Evolutionary conservation across 2,113 vertebrate species (phyloP), one percentile per base, ranked within the genome.

Genomic region (Hydrochoerus hydrochaeris): DNA sequence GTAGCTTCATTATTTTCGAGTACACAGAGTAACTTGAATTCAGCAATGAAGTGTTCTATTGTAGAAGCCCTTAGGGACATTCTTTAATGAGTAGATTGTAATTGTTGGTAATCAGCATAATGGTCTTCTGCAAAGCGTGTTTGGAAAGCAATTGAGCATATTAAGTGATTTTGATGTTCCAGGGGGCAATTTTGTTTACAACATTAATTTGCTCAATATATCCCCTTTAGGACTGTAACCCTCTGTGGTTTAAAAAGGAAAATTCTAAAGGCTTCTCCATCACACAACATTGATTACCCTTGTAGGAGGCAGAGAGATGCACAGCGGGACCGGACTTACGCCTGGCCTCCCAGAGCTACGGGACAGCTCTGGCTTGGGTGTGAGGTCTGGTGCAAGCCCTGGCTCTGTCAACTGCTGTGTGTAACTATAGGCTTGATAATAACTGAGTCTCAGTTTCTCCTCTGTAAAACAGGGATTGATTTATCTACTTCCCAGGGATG

Each of bases 71-170:
- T 57, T 22, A 11, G 97, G 87, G 97, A 94, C 75, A 62, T 85
- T 60, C 35, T 95, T 86, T 96, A 97, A 97, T 91, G 93, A 97
- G 93, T 71, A 80, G 91, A 91, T 94, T 91, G 84, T 98, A 98
- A 97, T 97, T 98, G 96, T 62, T 89, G 97, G 83, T 98, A 97
- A 98, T 98, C 95, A 97, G 95, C 96, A 75, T 93, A 91, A 88
- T 13, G 0, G 89, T 73, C 73, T 80, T 90, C 89, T 32, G 75
- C 75, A 38, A 44, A 3, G 38, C 57, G 17, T 97, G 97, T 95
- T 94, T 69, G 7, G 57, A 73, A 86, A 96, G 83, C 88, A 69
- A 12, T 88, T 67, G 95, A 95, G 86, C 90, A 12, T 86, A 95
- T 98, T 98, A 96, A 94, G 83, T 91, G 91, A 85, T 91, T 96